Conservation (phyloP, 2,113 vertebrate species). For the Cyanocitta stelleri region DNA sequence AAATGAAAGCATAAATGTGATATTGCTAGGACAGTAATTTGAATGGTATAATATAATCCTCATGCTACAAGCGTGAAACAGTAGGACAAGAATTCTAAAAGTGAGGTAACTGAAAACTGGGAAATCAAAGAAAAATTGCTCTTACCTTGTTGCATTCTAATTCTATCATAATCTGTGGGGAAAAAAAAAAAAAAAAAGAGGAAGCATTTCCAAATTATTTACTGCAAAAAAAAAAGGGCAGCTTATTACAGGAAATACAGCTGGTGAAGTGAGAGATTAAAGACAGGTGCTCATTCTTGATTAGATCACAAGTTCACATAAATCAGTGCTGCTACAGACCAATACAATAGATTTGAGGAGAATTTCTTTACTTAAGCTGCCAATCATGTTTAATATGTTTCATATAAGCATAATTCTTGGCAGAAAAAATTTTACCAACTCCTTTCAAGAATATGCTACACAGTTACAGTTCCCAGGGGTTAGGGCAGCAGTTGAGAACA, state of each 20-base stretch:
- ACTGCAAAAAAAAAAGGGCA: background rate
- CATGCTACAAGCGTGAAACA: background rate
- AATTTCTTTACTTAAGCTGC: background rate
- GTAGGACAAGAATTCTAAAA: background rate
- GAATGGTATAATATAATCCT: background rate
- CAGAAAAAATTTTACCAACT: background rate
- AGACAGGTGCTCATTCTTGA: background rate
- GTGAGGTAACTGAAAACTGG: background rate
- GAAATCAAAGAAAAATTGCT: background rate
- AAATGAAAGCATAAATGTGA: background rate
- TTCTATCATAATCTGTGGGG: constrained; percentile 14
- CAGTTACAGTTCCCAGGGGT: background rate
- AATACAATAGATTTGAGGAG: background rate
- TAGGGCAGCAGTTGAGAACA: background rate
- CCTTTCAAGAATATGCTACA: background rate
- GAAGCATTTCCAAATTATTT: background rate
- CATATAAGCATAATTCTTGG: background rate
- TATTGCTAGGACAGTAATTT: background rate
- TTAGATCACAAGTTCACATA: background rate
- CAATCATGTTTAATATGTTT: background rate
- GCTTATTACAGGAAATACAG: background rate
- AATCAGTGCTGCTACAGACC: background rate
- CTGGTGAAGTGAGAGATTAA: background rate
- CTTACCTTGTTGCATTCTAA: constrained; percentile 56
- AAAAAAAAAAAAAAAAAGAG: background rate